Evolutionary conservation across 2,113 vertebrate species (phyloP), one percentile per base, ranked within the genome.

Genomic region (Seriola aureovittata): DNA sequence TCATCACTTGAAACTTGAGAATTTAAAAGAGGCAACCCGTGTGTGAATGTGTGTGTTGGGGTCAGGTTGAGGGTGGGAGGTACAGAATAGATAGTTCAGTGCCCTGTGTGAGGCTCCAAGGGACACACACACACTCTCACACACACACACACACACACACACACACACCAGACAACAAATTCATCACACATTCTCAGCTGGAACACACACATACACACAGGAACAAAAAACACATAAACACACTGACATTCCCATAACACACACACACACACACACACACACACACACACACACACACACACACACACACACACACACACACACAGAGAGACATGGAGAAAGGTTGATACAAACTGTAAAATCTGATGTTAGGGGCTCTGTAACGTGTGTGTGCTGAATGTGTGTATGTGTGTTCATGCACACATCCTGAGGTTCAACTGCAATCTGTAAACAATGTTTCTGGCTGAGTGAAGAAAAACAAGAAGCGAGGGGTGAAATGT

Each of bases 401-500:
- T 42, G 60, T 62, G 48, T 58, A 5, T 38, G 75, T 64, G 67
- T 46, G 62, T 64, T 21, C 32, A 14, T 36, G 79, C 58, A 71
- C 82, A 83, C 66, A 82, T 78, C 73, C 82, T 71, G 70, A 77
- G 52, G 85, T 89, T 79, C 82, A 79, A 69, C 86, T 81, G 72
- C 75, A 84, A 88, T 82, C 87, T 89, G 82, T 91, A 91, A 90
- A 89, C 89, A 89, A 36, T 75, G 85, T 84, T 80, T 89, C 81
- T 84, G 84, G 71, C 46, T 83, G 86, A 89, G 84, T 67, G 73
- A 86, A 87, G 84, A 79, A 89, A 91, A 88, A 88, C 79, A 86
- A 87, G 81, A 81, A 84, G 78, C 72, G 57, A 68, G 44, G 69
- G 83, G 79, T 85, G 87, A 85, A 88, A 80, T 74, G 88, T 90